A percentile compares a stretch with the other conserved stretches of the same genome.
These are phyloP conservation scores for Caenorhabditis sp. DNA, from an alignment of 2,888 invertebrate species.

Conservation along the genomic window DNA sequence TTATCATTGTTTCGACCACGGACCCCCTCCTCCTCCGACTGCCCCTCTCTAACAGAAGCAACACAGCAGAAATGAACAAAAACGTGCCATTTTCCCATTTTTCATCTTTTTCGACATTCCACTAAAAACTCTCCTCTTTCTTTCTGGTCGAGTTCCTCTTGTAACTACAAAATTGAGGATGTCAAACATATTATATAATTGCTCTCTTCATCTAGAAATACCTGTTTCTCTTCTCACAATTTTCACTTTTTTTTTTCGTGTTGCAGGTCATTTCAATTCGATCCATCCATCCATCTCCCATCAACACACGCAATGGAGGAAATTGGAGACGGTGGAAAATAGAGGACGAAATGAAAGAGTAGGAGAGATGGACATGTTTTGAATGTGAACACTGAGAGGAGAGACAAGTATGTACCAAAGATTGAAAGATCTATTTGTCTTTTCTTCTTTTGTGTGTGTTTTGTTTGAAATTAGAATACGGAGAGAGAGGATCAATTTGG, in stretches of 20 bases:
- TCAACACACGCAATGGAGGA: slow-evolving; percentile 19
- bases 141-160: not conserved
- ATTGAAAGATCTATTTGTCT: slow-evolving; percentile 18
- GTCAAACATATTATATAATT: slow-evolving; percentile 23
- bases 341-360: slow-evolving; percentile 5
- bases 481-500: not conserved
- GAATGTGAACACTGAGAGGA: slow-evolving; percentile 13
- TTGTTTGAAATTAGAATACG: slow-evolving; percentile 11
- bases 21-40: slow-evolving; percentile 13
- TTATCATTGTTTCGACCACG: slow-evolving; percentile 44
- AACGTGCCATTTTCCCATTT: slow-evolving; percentile 20
- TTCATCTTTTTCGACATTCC: slow-evolving; percentile 8
- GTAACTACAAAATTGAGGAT: slow-evolving; percentile 29
- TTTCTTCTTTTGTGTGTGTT: slow-evolving; percentile 4
- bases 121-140: not conserved
- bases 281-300: slow-evolving; percentile 22
- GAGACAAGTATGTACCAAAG: slow-evolving; percentile 26
- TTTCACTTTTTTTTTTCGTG: slow-evolving; percentile 21
- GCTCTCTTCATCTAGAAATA: slow-evolving; percentile 31
- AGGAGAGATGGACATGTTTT: slow-evolving; percentile 11
- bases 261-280: slow-evolving; percentile 44
- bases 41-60: not conserved
- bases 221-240: slow-evolving; percentile 20
- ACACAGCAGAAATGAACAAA: slow-evolving; percentile 7
- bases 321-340: slow-evolving; percentile 28